These are phyloP conservation scores for Octodon degus DNA, from an alignment of 2,113 vertebrate genomes.

Conservation along the genomic window DNA sequence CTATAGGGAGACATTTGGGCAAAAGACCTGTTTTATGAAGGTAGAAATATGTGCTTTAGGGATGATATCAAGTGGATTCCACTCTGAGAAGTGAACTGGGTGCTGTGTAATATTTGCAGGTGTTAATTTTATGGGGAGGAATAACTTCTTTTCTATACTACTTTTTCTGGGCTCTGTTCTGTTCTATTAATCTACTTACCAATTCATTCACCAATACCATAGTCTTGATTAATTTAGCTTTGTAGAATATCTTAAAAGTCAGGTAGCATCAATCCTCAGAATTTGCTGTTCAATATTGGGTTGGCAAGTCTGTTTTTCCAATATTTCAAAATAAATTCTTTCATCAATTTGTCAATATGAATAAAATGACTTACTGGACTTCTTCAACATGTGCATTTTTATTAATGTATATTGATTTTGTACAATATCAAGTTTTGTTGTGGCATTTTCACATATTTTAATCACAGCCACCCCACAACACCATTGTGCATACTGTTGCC, in stretches of 20 bases:
- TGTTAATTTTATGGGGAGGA: not conserved
- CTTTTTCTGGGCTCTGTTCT: not conserved
- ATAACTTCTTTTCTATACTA: not conserved
- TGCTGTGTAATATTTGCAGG: not conserved
- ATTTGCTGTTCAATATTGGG: not conserved
- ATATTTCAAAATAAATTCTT: not conserved
- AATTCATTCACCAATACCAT: not conserved
- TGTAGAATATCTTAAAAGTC: not conserved
- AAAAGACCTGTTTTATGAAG: not conserved
- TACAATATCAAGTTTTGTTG: not conserved
- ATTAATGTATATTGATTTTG: not conserved
- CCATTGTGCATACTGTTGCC: not conserved
- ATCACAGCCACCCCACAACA: not conserved
- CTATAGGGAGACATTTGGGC: not conserved
- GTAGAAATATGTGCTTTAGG: not conserved
- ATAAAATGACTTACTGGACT: not conserved
- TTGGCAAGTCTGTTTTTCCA: not conserved
- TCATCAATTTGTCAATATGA: not conserved
- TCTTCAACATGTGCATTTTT: not conserved
- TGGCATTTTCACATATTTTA: not conserved
- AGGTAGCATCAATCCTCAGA: not conserved
- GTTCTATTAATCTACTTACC: not conserved
- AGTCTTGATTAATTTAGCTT: not conserved
- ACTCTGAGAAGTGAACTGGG: not conserved
- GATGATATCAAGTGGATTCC: not conserved